Conservation (phyloP, 2,888 invertebrate species). For the Drosophila mercatorum region DNA sequence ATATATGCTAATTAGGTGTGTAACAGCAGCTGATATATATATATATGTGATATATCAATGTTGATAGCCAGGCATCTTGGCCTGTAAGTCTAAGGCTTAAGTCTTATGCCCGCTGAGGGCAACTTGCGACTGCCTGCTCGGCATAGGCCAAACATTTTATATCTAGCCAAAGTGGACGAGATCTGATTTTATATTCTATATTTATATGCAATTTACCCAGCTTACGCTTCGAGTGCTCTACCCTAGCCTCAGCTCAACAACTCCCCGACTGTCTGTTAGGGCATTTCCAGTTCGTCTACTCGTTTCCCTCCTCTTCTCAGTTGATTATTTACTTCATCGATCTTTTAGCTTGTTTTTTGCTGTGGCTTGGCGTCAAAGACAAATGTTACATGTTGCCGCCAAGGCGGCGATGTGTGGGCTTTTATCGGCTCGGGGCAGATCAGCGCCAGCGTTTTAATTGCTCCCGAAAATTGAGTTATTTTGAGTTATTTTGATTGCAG, state of each 20-base stretch:
- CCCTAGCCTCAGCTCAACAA: neutral
- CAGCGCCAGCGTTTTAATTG: constrained; percentile 73
- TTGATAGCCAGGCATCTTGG: too few relatives aligned
- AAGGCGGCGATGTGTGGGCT: constrained; percentile 39
- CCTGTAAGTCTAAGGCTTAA: too few relatives aligned
- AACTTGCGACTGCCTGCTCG: too few relatives aligned
- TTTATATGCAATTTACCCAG: too few relatives aligned
- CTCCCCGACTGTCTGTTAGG: neutral
- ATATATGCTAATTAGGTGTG: neutral
- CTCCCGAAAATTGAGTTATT: constrained; percentile 77
- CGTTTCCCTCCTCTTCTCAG: neutral
- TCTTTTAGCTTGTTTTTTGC: neutral
- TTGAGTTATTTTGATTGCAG: constrained; percentile 78
- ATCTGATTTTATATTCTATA: too few relatives aligned
- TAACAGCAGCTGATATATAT: neutral
- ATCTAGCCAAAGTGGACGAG: too few relatives aligned
- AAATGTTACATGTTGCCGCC: constrained; percentile 70
- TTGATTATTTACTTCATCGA: constrained; percentile 5
- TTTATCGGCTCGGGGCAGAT: constrained; percentile 52
- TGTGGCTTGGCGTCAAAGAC: constrained; percentile 42
- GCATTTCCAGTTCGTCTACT: neutral
- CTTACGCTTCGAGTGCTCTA: too few relatives aligned
- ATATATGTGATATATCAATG: too few relatives aligned
- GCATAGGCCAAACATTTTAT: too few relatives aligned
- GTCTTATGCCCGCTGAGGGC: too few relatives aligned